A percentile compares a stretch with the other conserved stretches of the same genome.
phyloP scores from a whole-genome alignment of 2,113 vertebrate species.

The Phoenicopterus ruber region DNA sequence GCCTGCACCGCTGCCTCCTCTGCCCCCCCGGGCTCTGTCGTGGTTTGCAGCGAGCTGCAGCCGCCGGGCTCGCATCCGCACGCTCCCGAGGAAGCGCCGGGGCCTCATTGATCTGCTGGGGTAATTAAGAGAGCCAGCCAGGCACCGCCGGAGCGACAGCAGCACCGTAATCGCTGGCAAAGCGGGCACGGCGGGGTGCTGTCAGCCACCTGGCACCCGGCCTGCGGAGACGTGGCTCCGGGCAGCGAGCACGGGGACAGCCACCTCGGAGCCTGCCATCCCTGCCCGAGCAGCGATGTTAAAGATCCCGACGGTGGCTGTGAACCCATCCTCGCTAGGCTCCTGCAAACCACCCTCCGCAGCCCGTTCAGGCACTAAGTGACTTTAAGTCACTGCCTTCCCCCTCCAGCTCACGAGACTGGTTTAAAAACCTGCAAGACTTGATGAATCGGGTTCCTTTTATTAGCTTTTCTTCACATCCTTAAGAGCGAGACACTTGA shows the following conservation, averaged over 20 bases:
- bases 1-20: accelerated
- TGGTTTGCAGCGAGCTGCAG: neutral
- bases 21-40: accelerated
- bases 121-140: neutral
- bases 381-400: neutral
- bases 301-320: accelerated
- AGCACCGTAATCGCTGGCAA: neutral
- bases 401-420: neutral
- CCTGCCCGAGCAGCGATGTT: accelerated
- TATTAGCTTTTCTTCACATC: conserved; percentile 36
- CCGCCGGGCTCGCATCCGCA: accelerated
- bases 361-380: neutral
- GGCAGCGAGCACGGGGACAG: neutral
- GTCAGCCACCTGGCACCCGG: conserved; percentile 15
- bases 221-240: neutral
- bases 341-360: neutral
- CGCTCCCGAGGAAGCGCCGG: neutral
- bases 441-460: neutral
- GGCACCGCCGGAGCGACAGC: neutral
- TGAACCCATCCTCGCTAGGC: accelerated
- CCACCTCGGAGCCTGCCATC: neutral
- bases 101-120: neutral
- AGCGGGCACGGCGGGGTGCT: neutral
- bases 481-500: conserved; percentile 14
- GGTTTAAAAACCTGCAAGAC: neutral